Conservation (phyloP, 2,888 invertebrate genomes). For the Sycophila texana region DNA sequence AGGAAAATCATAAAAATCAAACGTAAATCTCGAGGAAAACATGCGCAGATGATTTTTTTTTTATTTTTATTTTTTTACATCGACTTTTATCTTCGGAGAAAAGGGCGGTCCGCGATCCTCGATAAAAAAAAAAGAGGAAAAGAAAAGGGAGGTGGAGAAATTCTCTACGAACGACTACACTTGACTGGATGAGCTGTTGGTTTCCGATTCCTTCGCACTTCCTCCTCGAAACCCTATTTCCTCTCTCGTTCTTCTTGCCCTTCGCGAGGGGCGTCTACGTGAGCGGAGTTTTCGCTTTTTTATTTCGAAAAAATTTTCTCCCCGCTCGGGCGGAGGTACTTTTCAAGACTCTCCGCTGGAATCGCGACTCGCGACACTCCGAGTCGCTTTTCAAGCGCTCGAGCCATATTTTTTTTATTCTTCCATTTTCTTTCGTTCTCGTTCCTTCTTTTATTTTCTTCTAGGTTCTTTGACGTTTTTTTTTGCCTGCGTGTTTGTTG, state of each 20-base stretch:
- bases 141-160: background rate
- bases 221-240: conserved; percentile 1
- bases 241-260: too few species aligned
- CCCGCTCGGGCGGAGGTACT: conserved; percentile 25
- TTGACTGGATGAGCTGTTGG: conserved; percentile 12
- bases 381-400: conserved; percentile 39
- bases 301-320: conserved; percentile 11
- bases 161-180: conserved; percentile 16
- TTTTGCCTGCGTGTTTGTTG: background rate
- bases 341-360: conserved; percentile 25
- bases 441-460: background rate
- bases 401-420: background rate
- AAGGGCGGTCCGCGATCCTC: background rate
- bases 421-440: background rate
- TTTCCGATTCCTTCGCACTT: background rate
- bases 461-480: background rate
- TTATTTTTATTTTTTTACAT: background rate
- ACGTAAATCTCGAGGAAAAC: background rate
- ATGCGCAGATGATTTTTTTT: background rate
- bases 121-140: conserved; percentile 12
- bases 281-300: conserved; percentile 46
- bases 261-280: background rate
- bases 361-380: conserved; percentile 9
- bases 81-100: background rate
- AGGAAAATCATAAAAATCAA: background rate